A percentile compares a stretch with the other conserved stretches of the same genome.
phyloP scores from a whole-genome alignment of 2,797 vertebrate genomes.

The Brachyalestes nurse region DNA sequence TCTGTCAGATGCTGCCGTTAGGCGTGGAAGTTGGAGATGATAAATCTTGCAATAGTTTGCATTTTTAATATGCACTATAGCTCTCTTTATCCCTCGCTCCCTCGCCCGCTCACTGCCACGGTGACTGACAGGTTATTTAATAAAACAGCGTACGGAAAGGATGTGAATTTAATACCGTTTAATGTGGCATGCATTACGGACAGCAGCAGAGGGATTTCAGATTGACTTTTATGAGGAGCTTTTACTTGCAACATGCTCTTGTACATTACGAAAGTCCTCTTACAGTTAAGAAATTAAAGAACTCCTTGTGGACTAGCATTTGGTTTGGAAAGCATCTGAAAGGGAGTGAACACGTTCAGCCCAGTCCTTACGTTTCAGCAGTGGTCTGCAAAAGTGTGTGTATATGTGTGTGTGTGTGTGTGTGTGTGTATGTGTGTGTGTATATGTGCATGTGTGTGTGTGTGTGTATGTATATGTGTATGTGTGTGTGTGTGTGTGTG shows the following conservation, averaged over 20 bases:
- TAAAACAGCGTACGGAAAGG: constrained; percentile 61
- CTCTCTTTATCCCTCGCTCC: background rate
- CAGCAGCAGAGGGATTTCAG: constrained; percentile 48
- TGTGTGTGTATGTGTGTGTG: no score
- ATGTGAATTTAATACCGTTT: constrained; percentile 67
- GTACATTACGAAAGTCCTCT: constrained; percentile 38
- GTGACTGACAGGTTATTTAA: constrained; percentile 65
- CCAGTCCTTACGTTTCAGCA: constrained; percentile 50
- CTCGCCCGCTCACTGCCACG: constrained; percentile 30
- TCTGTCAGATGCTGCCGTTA: constrained; percentile 23
- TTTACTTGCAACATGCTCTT: constrained; percentile 33
- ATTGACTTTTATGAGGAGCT: constrained; percentile 41
- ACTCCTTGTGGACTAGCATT: constrained; percentile 52
- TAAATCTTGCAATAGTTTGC: constrained; percentile 10
- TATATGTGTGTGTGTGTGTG: no score
- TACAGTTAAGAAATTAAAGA: constrained; percentile 48
- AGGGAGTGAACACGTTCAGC: constrained; percentile 48
- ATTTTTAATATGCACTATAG: constrained; percentile 25
- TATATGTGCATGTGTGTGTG: no score
- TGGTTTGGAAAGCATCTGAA: constrained; percentile 60
- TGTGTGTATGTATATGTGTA: no score
- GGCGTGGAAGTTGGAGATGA: constrained; percentile 13
- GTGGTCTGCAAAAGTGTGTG: background rate
- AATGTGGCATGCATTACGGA: constrained; percentile 61
- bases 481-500: no score